Conservation (phyloP, 2,797 vertebrate species). For the Platalea minor region DNA sequence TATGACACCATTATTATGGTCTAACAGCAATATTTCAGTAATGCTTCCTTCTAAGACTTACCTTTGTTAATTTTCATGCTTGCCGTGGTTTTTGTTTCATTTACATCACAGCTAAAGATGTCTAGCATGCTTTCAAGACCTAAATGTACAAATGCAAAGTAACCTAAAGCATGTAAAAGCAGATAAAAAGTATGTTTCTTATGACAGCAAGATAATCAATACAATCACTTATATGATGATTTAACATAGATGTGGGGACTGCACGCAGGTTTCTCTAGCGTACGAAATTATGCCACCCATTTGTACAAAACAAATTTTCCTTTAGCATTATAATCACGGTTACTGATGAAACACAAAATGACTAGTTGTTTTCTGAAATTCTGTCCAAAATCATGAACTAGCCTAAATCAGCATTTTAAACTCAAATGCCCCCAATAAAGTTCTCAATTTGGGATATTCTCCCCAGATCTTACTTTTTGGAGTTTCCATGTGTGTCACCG, state of each 20-base stretch:
- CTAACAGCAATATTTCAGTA: conserved; percentile 16
- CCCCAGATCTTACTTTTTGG: conserved; percentile 79
- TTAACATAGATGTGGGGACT: neutral
- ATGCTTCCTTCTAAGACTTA: conserved; percentile 19
- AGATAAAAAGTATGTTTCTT: neutral
- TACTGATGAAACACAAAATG: neutral
- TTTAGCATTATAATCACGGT: conserved; percentile 20
- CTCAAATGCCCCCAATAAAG: conserved; percentile 67
- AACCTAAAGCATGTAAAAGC: neutral
- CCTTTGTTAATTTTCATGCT: conserved; percentile 44
- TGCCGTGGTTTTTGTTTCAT: conserved; percentile 11
- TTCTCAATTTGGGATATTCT: conserved; percentile 79
- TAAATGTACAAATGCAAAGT: neutral
- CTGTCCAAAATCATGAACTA: conserved; percentile 52
- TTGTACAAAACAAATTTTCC: conserved; percentile 9
- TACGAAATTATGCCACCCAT: neutral
- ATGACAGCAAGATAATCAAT: neutral
- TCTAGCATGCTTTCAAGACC: conserved; percentile 2
- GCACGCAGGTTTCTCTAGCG: conserved; percentile 24
- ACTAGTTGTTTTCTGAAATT: conserved; percentile 41
- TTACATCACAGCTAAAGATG: conserved; percentile 24
- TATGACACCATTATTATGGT: conserved; percentile 3
- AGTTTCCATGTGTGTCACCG: conserved; percentile 75
- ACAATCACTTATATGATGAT: neutral
- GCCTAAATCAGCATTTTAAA: conserved; percentile 63